A percentile compares a stretch with the other conserved stretches of the same genome.
These are phyloP conservation scores for Hypothenemus hampei DNA, from an alignment of 1,140 invertebrate genomes.

Conservation along the genomic window DNA sequence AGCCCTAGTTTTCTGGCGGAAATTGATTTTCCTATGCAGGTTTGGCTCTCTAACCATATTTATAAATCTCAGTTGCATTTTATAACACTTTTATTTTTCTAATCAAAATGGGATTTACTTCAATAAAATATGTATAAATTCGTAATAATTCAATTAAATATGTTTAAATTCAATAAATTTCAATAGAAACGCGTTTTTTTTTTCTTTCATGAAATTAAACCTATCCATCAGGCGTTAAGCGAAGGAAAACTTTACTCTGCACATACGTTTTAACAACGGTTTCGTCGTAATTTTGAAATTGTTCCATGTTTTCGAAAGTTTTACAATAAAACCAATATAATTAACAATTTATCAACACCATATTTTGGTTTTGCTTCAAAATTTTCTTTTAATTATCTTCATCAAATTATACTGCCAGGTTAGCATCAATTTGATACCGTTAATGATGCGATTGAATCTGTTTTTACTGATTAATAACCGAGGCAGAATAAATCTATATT, in stretches of 20 bases:
- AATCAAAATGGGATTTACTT: slow-evolving; percentile 8
- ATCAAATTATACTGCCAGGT: neutral
- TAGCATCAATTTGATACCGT: neutral
- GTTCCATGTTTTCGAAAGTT: slow-evolving; percentile 17
- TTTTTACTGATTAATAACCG: neutral
- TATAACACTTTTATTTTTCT: neutral
- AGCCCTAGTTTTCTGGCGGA: slow-evolving; percentile 2
- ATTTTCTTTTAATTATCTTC: neutral
- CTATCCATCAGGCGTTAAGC: neutral
- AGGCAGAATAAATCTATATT: neutral
- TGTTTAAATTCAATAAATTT: too few relatives aligned
- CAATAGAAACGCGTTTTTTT: too few relatives aligned
- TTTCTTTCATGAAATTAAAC: too few relatives aligned
- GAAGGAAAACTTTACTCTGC: slow-evolving; percentile 12
- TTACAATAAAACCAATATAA: slow-evolving; percentile 24
- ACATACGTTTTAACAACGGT: slow-evolving; percentile 15
- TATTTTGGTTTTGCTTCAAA: too few relatives aligned
- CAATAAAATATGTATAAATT: too few relatives aligned
- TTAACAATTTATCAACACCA: slow-evolving; percentile 24
- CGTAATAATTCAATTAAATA: too few relatives aligned
- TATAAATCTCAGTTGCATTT: slow-evolving; percentile 5
- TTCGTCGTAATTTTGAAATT: slow-evolving; percentile 16
- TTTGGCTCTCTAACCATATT: slow-evolving; percentile 13
- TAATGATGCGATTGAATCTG: neutral
- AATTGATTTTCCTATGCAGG: slow-evolving; percentile 13